Evolutionary conservation across 2,113 vertebrate species (phyloP).

Genomic region (Stegostoma tigrinum): DNA sequence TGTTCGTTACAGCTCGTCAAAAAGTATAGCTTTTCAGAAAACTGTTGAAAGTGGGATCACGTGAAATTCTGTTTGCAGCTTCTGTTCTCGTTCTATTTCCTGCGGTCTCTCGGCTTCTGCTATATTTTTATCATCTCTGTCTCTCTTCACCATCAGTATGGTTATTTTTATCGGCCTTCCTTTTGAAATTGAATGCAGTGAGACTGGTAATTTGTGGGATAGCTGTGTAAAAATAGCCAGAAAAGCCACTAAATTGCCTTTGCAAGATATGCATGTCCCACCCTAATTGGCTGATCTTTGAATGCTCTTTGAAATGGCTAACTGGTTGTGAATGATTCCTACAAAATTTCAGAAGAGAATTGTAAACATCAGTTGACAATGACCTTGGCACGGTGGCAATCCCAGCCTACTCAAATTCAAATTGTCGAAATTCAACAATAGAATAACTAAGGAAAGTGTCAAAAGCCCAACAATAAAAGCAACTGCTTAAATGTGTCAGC

Average conservation of each 20-base stretch:
- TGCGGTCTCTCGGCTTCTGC: not conserved
- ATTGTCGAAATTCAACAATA: not conserved
- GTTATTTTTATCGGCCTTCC: not conserved
- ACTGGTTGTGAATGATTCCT: not conserved
- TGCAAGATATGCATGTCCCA: not conserved
- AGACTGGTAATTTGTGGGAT: not conserved
- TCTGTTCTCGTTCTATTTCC: not conserved
- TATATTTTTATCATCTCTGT: not conserved
- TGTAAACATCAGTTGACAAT: not conserved
- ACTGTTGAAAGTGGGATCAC: not conserved
- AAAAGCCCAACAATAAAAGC: not conserved
- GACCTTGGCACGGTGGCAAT: not conserved
- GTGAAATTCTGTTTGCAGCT: not conserved
- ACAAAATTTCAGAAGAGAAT: not conserved
- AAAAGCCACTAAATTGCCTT: not conserved
- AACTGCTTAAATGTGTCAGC: not conserved
- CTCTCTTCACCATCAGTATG: not conserved
- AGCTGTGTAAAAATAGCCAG: not conserved
- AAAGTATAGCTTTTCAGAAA: too few relatives aligned
- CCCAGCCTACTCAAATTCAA: not conserved
- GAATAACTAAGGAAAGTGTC: not conserved
- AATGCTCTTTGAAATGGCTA: not conserved
- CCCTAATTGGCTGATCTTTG: not conserved
- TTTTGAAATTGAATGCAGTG: not conserved
- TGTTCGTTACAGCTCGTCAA: too few relatives aligned